A percentile compares a stretch with the other conserved stretches of the same genome.
These are phyloP conservation scores for Himalopsyche tibetana DNA, from an alignment of 2,888 invertebrate species.

Conservation along the genomic window DNA sequence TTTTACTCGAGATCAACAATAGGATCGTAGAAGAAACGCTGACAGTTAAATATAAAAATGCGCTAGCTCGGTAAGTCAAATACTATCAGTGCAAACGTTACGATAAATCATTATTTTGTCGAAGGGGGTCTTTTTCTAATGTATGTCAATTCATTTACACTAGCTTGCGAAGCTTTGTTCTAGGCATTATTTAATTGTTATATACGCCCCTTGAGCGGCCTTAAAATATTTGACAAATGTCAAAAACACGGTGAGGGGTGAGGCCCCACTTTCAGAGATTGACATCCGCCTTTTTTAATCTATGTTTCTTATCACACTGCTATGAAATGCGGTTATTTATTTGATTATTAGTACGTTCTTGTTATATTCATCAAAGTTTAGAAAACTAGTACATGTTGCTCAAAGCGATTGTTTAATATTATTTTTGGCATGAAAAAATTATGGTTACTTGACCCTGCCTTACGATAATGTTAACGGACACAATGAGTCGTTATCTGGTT, in stretches of 20 bases:
- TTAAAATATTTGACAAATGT: slow-evolving; percentile 32
- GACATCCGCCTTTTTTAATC: slow-evolving; percentile 52
- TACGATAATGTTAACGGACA: not conserved
- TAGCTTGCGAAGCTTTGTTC: not conserved
- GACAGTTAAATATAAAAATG: slow-evolving; percentile 96
- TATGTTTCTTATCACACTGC: slow-evolving; percentile 6
- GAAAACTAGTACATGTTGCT: not conserved
- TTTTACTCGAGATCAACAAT: slow-evolving; percentile 99
- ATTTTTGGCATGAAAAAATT: not conserved
- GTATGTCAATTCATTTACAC: not conserved
- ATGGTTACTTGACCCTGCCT: not conserved
- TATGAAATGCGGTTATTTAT: not conserved
- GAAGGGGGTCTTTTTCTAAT: slow-evolving; percentile 22
- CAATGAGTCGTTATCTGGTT: not conserved
- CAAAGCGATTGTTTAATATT: not conserved
- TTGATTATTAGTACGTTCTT: not conserved
- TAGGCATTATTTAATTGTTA: not conserved
- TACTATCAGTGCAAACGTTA: slow-evolving; percentile 23
- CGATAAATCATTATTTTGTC: slow-evolving; percentile 29
- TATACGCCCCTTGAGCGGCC: not conserved
- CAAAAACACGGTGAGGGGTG: slow-evolving; percentile 47
- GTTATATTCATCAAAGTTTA: too few relatives aligned
- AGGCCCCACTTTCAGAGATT: slow-evolving; percentile 49
- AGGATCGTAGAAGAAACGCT: slow-evolving; percentile 98
- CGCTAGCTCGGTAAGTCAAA: slow-evolving; percentile 92